Conservation (phyloP, 1,140 invertebrate species). For the Agraylea sexmaculata region DNA sequence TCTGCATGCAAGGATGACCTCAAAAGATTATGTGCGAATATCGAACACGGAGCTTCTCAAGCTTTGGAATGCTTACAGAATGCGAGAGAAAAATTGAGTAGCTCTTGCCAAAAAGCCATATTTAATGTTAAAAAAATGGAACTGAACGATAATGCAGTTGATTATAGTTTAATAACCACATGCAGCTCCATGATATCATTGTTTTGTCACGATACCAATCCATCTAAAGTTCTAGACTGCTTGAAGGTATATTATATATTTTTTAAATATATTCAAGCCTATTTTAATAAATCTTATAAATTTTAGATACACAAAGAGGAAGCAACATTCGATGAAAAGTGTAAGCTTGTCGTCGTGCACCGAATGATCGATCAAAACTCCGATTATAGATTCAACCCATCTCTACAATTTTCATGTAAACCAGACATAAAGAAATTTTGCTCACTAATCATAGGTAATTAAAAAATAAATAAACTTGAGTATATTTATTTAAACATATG, state of each 20-base stretch:
- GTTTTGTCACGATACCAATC: slow-evolving; percentile 61
- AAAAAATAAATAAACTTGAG: not conserved
- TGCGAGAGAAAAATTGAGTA: slow-evolving; percentile 53
- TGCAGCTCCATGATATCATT: slow-evolving; percentile 77
- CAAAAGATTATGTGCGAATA: slow-evolving; percentile 55
- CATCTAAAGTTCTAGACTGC: slow-evolving; percentile 57
- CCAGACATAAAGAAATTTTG: slow-evolving; percentile 68
- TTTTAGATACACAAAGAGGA: slow-evolving; percentile 67
- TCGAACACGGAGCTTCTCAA: slow-evolving; percentile 62
- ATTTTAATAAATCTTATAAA: slow-evolving; percentile 9
- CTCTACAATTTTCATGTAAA: slow-evolving; percentile 63
- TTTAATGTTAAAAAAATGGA: slow-evolving; percentile 80
- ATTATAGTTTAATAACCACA: slow-evolving; percentile 70
- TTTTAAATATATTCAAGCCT: slow-evolving; percentile 1
- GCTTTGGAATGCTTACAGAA: slow-evolving; percentile 79
- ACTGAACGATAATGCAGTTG: slow-evolving; percentile 69
- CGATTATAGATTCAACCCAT: slow-evolving; percentile 86
- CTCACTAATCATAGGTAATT: slow-evolving; percentile 47
- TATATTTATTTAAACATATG: slow-evolving; percentile 2
- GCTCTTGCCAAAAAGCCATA: slow-evolving; percentile 62
- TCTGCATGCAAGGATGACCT: slow-evolving; percentile 67
- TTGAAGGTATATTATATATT: slow-evolving; percentile 41
- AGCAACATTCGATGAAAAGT: slow-evolving; percentile 70
- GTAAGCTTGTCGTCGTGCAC: slow-evolving; percentile 73
- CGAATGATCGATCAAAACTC: slow-evolving; percentile 86